A percentile compares a stretch with the other conserved stretches of the same genome.
These are phyloP conservation scores for Agrilus planipennis DNA, from an alignment of 1,140 invertebrate genomes.

Conservation along the genomic window DNA sequence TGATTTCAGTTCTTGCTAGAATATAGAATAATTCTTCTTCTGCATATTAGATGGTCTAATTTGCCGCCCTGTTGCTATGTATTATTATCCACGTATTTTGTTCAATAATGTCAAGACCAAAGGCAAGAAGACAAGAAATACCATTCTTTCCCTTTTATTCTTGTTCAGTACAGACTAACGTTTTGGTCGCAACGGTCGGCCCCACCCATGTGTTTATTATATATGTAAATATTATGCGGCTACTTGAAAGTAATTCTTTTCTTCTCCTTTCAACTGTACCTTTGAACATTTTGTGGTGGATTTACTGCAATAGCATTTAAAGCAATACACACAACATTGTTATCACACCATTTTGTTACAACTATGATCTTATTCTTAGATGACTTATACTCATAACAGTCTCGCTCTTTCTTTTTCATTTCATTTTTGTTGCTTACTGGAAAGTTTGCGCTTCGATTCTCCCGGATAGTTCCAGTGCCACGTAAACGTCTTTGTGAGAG, in stretches of 20 bases:
- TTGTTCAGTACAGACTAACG: constrained; percentile 20
- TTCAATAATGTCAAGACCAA: constrained; percentile 22
- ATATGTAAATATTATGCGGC: constrained; percentile 17
- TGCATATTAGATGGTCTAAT: constrained; percentile 19
- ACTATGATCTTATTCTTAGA: constrained; percentile 9
- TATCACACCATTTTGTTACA: constrained; percentile 13
- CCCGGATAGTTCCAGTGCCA: constrained; percentile 12
- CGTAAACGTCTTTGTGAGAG: constrained; percentile 11
- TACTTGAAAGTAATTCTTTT: constrained; percentile 19
- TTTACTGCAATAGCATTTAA: constrained; percentile 7
- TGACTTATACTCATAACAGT: constrained; percentile 10
- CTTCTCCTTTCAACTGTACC: constrained; percentile 16
- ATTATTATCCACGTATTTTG: constrained; percentile 25
- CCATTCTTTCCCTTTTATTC: constrained; percentile 21
- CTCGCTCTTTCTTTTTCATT: constrained; percentile 9
- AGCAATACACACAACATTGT: constrained; percentile 10
- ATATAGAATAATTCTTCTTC: constrained; percentile 17
- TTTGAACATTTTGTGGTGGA: constrained; percentile 13
- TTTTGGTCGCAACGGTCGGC: constrained; percentile 26
- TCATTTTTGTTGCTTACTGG: constrained; percentile 5
- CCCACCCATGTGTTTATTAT: constrained; percentile 24
- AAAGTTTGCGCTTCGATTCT: constrained; percentile 10
- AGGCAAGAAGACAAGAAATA: constrained; percentile 19
- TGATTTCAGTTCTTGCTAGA: constrained; percentile 11
- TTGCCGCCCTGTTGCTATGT: constrained; percentile 11